Evolutionary conservation across 2,888 invertebrate species (phyloP).

Genomic region (Tinea pellionella): DNA sequence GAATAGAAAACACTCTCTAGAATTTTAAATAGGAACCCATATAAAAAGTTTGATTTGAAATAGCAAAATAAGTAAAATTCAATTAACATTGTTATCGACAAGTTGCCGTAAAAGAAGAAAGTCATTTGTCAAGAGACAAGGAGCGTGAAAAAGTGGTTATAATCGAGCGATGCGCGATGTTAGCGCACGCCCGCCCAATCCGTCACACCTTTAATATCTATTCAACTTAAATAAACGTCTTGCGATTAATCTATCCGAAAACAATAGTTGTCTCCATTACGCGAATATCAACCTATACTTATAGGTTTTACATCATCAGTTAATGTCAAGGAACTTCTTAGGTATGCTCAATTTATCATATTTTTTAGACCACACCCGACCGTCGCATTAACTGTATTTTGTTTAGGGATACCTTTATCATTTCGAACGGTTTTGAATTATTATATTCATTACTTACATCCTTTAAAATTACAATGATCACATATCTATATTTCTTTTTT

Average conservation of each 20-base stretch:
- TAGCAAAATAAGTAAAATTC: not conserved
- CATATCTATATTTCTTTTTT: not conserved
- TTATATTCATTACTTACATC: not conserved
- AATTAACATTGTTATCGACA: not conserved
- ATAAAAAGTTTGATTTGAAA: not conserved
- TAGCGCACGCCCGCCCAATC: conserved; percentile 33
- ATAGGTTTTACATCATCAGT: conserved; percentile 17
- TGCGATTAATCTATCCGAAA: conserved; percentile 24
- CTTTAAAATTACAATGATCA: not conserved
- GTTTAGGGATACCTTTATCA: not conserved
- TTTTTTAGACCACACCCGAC: conserved; percentile 22
- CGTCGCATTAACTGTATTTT: conserved; percentile 1
- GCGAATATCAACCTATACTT: not conserved
- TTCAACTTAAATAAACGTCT: conserved; percentile 16
- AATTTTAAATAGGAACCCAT: not conserved
- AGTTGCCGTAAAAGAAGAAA: conserved; percentile 15
- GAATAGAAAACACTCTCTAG: not conserved
- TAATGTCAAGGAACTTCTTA: conserved; percentile 40
- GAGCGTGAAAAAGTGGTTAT: conserved; percentile 34
- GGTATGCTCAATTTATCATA: conserved; percentile 51
- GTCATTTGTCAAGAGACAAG: conserved; percentile 40
- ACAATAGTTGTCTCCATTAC: conserved; percentile 23
- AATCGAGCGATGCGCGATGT: conserved; percentile 29
- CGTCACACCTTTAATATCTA: conserved; percentile 27
- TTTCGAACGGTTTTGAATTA: not conserved